Evolutionary conservation across 2,888 invertebrate species (phyloP), one percentile per base, ranked within the genome.

Genomic region (Andrena praecox): DNA sequence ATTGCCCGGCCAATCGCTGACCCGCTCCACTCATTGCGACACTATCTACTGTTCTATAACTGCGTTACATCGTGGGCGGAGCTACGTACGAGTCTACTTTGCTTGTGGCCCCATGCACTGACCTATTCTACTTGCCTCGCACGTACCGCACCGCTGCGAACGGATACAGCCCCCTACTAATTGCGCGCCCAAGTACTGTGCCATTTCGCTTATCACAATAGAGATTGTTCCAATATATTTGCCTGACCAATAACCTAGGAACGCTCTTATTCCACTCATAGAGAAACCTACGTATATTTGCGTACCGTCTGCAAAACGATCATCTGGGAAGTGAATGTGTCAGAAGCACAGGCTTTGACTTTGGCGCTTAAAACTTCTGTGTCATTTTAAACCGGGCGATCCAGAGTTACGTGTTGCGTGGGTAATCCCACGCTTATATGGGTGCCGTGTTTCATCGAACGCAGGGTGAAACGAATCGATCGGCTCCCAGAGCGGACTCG

Each of bases 381-480:
- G 27, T 31, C 20, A 60, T 62, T 75, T 70, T 33, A 62, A 69
- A 69, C 16, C 48, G 60, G 20, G 48, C 33, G 50, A 59, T 60
- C 27, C 60, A 12, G 24, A 12, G n/a, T 35, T 31, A 20, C 56
- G 2, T 48, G 68, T 66, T 60, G 50, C 68, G 59, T 27, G 20
- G 50, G 27, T 20, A 75, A 75, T 70, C 52, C 72, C 20, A 29
- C 60, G 59, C 50, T 69, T 50, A 60, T 75, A 75, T 35, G 60
- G 16, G 16, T 35, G 8, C 27, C 27, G 33, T 35, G 70, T 62
- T 70, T 70, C 75, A 20, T 60, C 60, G 52, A 7, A 7, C 48
- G 59, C 74, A 7, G 31, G 48, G 27, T n/a, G 69, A 20, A 60
- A 50, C 75, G 33, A 35, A 69, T 62, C 52, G 75, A 76, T 76